phyloP scores from a whole-genome alignment of 2,113 vertebrate species.

The Mormyrus iriodes region DNA sequence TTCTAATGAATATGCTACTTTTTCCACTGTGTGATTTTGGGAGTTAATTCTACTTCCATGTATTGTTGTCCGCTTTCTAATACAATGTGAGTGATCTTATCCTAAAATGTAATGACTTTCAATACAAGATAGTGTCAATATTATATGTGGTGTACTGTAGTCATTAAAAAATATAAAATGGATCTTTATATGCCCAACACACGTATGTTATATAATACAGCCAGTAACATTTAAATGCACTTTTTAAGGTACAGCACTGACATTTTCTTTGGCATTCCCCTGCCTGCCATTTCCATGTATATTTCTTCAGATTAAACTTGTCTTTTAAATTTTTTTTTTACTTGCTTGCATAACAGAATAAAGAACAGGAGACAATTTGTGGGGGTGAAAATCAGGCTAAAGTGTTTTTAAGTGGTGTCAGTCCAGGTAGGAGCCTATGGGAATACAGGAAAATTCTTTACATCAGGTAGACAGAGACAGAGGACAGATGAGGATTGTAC shows the following conservation, averaged over 20 bases:
- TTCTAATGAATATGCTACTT: not conserved
- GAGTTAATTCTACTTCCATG: not conserved
- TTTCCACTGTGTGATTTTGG: not conserved
- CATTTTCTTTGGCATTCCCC: slow-evolving; percentile 9
- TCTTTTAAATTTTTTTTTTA: not conserved
- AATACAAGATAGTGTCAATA: not conserved
- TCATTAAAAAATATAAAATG: not conserved
- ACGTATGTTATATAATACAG: not conserved
- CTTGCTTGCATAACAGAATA: not conserved
- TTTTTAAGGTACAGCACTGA: not conserved
- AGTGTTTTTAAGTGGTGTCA: not conserved
- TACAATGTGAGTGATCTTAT: not conserved
- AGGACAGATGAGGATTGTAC: not conserved
- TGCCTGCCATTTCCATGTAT: not conserved
- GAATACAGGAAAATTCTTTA: not conserved
- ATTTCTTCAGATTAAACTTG: not conserved
- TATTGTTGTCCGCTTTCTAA: not conserved
- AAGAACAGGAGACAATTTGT: not conserved
- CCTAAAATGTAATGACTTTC: not conserved
- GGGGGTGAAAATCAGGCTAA: not conserved
- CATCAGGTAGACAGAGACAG: not conserved
- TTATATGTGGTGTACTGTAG: not conserved
- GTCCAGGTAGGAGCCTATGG: not conserved
- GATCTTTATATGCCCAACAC: not conserved
- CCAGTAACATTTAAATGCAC: not conserved